Percentiles rank a stretch among this genome's conserved stretches.
Evolutionary conservation across 2,797 vertebrate genomes (phyloP).

Genomic region (Tokudaia tokunoshimensis): DNA sequence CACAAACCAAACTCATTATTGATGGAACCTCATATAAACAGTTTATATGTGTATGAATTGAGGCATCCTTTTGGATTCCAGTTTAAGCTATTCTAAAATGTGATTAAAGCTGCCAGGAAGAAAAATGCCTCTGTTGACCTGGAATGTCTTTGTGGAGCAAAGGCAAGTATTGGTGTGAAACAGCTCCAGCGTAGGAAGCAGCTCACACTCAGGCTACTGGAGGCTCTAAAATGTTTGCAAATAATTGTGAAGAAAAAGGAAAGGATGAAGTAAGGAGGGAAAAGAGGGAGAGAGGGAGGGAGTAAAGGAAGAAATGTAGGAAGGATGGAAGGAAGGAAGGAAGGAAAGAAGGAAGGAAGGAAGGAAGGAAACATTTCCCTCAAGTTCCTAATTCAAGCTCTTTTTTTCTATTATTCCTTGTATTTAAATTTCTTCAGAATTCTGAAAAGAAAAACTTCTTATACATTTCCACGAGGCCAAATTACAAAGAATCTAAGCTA

Average conservation of each 20-base stretch:
- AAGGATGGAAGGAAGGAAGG: neutral
- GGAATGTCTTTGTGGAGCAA: neutral
- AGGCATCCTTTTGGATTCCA: neutral
- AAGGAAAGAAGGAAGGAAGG: neutral
- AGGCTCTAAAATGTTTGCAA: neutral
- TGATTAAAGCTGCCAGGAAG: neutral
- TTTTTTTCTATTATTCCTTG: neutral
- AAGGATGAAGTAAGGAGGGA: neutral
- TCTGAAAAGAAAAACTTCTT: neutral
- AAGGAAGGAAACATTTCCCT: neutral
- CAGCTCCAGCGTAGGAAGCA: neutral
- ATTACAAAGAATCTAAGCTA: neutral
- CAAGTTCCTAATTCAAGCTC: neutral
- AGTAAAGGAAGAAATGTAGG: too few species aligned
- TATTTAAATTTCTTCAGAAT: neutral
- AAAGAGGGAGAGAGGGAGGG: neutral
- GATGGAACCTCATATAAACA: neutral
- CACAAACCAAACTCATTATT: neutral
- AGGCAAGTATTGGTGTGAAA: neutral
- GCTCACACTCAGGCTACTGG: neutral
- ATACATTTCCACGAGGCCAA: neutral
- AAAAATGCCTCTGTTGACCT: neutral
- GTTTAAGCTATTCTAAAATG: neutral
- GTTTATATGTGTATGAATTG: neutral
- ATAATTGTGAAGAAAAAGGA: neutral